phyloP scores from a whole-genome alignment of 2,113 vertebrate genomes.

The Tragelaphus buxtoni region DNA sequence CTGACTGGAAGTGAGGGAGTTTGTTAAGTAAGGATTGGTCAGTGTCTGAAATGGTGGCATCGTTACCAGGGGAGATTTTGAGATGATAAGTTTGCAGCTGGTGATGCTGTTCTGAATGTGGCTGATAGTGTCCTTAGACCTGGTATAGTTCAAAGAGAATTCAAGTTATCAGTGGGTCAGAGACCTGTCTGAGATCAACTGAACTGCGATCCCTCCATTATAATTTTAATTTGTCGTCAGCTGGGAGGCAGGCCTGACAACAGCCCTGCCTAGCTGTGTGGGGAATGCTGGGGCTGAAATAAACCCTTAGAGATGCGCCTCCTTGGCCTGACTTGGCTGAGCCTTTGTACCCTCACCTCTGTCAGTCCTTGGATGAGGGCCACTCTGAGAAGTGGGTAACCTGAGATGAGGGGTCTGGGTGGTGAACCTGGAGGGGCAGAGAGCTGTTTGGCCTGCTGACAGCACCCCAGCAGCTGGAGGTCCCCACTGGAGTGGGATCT shows the following conservation, averaged over 20 bases:
- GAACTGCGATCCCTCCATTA: not conserved
- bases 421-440: not conserved
- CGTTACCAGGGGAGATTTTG: not conserved
- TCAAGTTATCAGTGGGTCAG: not conserved
- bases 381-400: rapidly evolving
- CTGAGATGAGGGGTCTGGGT: not conserved
- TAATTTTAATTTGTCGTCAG: not conserved
- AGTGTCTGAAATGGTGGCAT: not conserved
- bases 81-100: not conserved
- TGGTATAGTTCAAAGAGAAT: not conserved
- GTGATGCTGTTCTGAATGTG: not conserved
- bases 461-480: not conserved
- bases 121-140: not conserved
- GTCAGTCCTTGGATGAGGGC: not conserved
- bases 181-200: not conserved
- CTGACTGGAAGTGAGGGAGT: too few species aligned
- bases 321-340: rapidly evolving
- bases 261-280: rapidly evolving
- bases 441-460: not conserved
- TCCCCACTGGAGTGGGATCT: too few species aligned
- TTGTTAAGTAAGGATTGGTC: not conserved
- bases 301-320: not conserved
- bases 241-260: not conserved
- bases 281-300: rapidly evolving
- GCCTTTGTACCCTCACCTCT: not conserved